Conservation (phyloP, 2,113 vertebrate species). For the Octodon degus region DNA sequence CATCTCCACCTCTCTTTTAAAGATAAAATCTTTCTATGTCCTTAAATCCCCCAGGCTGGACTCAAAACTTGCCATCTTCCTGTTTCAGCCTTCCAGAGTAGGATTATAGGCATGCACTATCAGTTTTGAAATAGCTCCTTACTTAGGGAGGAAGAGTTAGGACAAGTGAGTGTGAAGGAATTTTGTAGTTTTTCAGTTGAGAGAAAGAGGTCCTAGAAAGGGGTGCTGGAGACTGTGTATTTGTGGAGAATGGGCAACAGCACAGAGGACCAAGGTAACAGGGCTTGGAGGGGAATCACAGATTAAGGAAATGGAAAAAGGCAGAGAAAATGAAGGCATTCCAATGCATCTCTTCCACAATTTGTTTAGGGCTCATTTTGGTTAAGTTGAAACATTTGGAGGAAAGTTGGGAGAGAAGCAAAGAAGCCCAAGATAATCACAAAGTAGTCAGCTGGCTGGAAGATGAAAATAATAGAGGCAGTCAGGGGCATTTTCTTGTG, state of each 20-base stretch:
- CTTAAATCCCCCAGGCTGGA: neutral
- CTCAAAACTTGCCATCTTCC: neutral
- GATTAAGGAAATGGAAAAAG: neutral
- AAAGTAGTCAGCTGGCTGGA: neutral
- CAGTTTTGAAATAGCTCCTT: neutral
- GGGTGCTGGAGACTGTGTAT: fast-evolving
- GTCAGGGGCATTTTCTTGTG: neutral
- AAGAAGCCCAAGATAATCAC: fast-evolving
- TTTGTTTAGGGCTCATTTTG: neutral
- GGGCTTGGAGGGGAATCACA: neutral
- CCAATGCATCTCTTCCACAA: neutral
- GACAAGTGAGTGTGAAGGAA: neutral
- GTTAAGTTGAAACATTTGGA: neutral
- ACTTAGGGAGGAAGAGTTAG: neutral
- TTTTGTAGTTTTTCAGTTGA: neutral
- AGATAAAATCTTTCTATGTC: neutral
- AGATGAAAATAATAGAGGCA: neutral
- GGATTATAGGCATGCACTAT: neutral
- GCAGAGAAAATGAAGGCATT: fast-evolving
- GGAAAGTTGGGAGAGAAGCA: neutral
- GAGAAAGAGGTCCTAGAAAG: neutral
- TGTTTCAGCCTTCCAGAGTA: neutral
- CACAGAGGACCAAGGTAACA: neutral
- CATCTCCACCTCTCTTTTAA: neutral
- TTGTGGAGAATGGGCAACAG: neutral